Evolutionary conservation across 2,888 invertebrate species (phyloP).

Genomic region (Rhagonycha lutea): DNA sequence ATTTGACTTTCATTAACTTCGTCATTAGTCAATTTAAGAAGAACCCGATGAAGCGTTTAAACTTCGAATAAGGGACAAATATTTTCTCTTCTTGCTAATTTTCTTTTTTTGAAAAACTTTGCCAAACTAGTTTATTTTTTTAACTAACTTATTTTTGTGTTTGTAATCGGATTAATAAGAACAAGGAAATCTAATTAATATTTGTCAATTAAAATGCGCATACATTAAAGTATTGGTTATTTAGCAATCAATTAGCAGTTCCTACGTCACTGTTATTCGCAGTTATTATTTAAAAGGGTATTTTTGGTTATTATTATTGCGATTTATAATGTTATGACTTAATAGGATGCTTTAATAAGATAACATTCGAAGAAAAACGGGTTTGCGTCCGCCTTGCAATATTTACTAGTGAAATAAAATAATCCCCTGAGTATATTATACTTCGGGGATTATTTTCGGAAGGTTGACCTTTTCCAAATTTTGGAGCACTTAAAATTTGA

Average conservation of each 20-base stretch:
- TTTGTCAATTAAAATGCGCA: not conserved
- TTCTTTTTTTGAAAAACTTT: too few relatives aligned
- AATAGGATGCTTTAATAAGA: not conserved
- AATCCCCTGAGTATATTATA: not conserved
- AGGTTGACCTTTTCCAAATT: not conserved
- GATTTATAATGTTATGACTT: not conserved
- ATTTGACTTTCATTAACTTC: not conserved
- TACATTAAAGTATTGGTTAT: not conserved
- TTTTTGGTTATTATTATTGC: not conserved
- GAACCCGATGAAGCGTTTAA: not conserved
- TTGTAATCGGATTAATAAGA: too few relatives aligned
- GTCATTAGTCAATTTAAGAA: not conserved
- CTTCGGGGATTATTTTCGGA: too few relatives aligned
- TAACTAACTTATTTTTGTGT: too few relatives aligned
- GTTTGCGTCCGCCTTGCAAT: not conserved
- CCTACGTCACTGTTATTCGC: not conserved
- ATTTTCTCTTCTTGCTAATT: too few relatives aligned
- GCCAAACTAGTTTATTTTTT: too few relatives aligned
- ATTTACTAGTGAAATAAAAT: not conserved
- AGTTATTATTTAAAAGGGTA: not conserved
- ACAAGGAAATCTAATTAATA: not conserved
- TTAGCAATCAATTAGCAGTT: not conserved
- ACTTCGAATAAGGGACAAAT: too few relatives aligned
- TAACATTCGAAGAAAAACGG: not conserved
- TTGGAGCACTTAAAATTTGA: too few relatives aligned